Evolutionary conservation across 1,140 invertebrate species (phyloP), one percentile per base, ranked within the genome.

Genomic region (Drosophila neocordata): DNA sequence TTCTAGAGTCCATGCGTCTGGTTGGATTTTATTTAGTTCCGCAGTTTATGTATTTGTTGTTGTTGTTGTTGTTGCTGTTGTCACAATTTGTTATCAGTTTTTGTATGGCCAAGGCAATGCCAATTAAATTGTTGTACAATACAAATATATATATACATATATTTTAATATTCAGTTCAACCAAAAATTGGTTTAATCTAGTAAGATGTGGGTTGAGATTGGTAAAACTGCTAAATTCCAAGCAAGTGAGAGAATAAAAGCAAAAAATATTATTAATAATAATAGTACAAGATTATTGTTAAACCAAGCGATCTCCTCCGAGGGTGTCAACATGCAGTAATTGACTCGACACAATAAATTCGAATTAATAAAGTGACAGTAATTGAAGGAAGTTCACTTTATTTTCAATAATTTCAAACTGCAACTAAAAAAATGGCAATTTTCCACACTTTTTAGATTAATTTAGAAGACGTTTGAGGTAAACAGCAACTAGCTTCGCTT

Each of bases 181-280:
- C 41, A 37, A 27, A 73, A 85, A 77, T 85, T 63, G 64, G 81
- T 77, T 84, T 73, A 67, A 85, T 80, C 77, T 69, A 68, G 77
- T 77, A 48, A 59, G 53, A 73, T 77, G 81, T 80, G 58, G 81
- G 72, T 58, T 75, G 27, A 69, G 55, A 56, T 71, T 66, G 65
- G 35, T 56, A 15, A 9, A 76, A 60, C 62, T 62, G 71, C 48
- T 31, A 59, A 38, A 51, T 57, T 41, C 69, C 53, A 44, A 44
- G 41, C 41, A 15, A 44, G 7, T 0, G 13, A 15, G 38, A 59
- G 34, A 35, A 18, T n/a, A 35, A 20, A 51, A 35, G 53, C 27
- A 38, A 34, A 48, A 51, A 48, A 48, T 51, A 51, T 11, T 35
- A 35, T 12, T 35, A 51, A 2, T 51, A 51, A 51, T 24, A 51